Evolutionary conservation across 2,113 vertebrate species (phyloP).

Genomic region (Propithecus coquereli): DNA sequence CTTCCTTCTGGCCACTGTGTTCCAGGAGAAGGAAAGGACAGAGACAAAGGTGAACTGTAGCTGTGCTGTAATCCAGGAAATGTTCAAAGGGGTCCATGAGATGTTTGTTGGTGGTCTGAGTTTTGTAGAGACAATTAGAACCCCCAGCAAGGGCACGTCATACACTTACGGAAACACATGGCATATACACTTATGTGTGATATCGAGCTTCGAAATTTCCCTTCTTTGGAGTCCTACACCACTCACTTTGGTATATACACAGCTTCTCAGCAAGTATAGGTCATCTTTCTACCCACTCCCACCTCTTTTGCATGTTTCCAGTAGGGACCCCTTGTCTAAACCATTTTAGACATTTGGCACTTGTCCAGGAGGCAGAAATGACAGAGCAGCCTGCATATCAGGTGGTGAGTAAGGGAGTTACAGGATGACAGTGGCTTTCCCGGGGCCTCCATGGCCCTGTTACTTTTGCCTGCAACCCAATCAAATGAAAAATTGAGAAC

Average conservation of each 20-base stretch:
- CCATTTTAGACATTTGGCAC: neutral
- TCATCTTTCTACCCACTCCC: neutral
- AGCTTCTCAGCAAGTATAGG: too few species aligned
- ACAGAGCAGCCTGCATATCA: neutral
- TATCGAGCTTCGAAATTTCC: neutral
- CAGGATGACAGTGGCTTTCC: neutral
- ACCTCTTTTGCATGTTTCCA: neutral
- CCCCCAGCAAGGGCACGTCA: neutral
- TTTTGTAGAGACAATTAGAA: neutral
- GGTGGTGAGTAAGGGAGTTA: too few species aligned
- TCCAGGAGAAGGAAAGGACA: accelerated
- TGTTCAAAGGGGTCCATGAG: neutral
- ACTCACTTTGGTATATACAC: neutral
- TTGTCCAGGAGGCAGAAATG: neutral
- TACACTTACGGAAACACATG: too few species aligned
- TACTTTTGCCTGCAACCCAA: neutral
- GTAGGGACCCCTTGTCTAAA: neutral
- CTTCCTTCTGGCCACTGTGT: constrained; percentile 65
- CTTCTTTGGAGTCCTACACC: neutral
- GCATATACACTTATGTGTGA: too few species aligned
- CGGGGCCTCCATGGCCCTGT: neutral
- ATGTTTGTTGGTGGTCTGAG: neutral
- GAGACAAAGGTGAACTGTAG: neutral
- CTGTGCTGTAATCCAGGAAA: neutral
- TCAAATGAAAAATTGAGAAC: neutral